A percentile compares a stretch with the other conserved stretches of the same genome.
phyloP scores from a whole-genome alignment of 2,888 invertebrate species.

The Cremastobaeus sp. region DNA sequence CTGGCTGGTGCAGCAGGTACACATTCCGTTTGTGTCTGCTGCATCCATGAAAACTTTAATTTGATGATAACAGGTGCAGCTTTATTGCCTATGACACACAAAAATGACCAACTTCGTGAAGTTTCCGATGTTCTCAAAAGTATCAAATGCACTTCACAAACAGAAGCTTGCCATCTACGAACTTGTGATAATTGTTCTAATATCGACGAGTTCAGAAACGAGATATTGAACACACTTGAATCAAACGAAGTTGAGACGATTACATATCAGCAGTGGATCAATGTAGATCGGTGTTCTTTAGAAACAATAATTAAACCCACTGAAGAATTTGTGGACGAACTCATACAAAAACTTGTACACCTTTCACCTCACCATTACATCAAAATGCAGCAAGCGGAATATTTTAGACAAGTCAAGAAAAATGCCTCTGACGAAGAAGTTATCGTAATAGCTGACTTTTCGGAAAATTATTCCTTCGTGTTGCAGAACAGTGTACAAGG shows the following conservation, averaged over 20 bases:
- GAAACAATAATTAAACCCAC: conserved; percentile 6
- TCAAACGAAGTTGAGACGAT: too few species aligned
- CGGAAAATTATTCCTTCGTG: conserved; percentile 37
- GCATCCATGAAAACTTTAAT: conserved; percentile 50
- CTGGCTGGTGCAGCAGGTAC: conserved; percentile 34
- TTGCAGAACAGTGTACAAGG: conserved; percentile 46
- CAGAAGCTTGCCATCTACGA: conserved; percentile 3
- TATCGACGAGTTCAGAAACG: not conserved
- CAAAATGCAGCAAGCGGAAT: conserved; percentile 45
- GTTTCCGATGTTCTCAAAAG: too few species aligned
- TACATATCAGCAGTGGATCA: too few species aligned
- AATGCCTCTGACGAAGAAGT: conserved; percentile 36
- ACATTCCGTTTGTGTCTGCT: conserved; percentile 50
- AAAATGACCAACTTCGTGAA: not conserved
- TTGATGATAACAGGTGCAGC: conserved; percentile 22
- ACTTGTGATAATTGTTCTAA: conserved; percentile 6
- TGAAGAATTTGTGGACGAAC: not conserved
- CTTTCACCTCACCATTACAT: conserved; percentile 6
- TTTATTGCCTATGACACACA: not conserved
- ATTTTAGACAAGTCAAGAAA: conserved; percentile 31
- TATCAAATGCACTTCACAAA: conserved; percentile 5
- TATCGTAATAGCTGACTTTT: conserved; percentile 50
- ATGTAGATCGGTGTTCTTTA: not conserved
- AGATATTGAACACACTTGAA: not conserved
- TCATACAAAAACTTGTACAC: not conserved